A percentile compares a stretch with the other conserved stretches of the same genome.
Evolutionary conservation across 2,888 invertebrate species (phyloP).

Genomic region (Hydrotaea cyrtoneurina): DNA sequence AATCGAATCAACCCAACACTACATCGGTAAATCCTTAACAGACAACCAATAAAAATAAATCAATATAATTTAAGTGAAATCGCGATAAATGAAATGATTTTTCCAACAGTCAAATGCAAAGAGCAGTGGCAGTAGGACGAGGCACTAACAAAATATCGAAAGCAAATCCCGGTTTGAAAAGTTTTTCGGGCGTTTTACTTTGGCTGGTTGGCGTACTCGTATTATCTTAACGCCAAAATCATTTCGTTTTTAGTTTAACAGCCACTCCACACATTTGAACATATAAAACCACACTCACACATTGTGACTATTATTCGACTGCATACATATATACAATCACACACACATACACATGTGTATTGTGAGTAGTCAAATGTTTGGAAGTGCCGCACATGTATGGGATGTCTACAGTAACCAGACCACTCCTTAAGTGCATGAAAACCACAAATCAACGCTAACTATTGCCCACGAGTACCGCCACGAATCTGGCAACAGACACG

Average conservation of each 20-base stretch:
- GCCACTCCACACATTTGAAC: slow-evolving; percentile 14
- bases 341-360: not conserved
- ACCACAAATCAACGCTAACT: slow-evolving; percentile 60
- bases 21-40: slow-evolving; percentile 9
- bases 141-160: not conserved
- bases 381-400: not conserved
- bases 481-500: not conserved
- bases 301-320: not conserved
- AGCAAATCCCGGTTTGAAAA: not conserved
- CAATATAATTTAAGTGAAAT: slow-evolving; percentile 46
- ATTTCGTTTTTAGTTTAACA: slow-evolving; percentile 47
- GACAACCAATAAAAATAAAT: slow-evolving; percentile 43
- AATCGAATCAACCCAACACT: not conserved
- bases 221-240: slow-evolving; percentile 47
- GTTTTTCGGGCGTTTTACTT: not conserved
- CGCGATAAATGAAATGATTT: slow-evolving; percentile 49
- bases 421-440: slow-evolving; percentile 53
- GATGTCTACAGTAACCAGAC: slow-evolving; percentile 12
- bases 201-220: not conserved
- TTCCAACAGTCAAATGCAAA: slow-evolving; percentile 13
- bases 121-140: not conserved
- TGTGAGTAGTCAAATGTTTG: not conserved
- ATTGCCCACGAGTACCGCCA: slow-evolving; percentile 44
- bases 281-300: not conserved
- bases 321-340: slow-evolving; percentile 18